Evolutionary conservation across 1,140 invertebrate genomes (phyloP).

Genomic region (Drosophila kikkawai): DNA sequence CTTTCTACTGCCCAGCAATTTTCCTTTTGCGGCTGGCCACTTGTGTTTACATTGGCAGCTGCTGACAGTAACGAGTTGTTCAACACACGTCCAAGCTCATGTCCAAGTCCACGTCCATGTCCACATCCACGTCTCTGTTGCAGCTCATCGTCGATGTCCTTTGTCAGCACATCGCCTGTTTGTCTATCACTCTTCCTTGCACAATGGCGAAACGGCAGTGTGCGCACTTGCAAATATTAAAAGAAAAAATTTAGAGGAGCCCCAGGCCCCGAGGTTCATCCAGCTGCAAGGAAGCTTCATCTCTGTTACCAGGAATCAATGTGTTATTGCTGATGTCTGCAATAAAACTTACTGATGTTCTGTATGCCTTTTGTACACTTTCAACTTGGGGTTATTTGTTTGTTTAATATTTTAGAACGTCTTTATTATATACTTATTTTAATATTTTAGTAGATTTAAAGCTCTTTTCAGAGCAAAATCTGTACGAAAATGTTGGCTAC

Average conservation of each 20-base stretch:
- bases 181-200: slow-evolving; percentile 69
- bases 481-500: background rate
- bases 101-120: slow-evolving; percentile 21
- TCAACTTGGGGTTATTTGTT: background rate
- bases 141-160: slow-evolving; percentile 67
- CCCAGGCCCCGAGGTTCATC: slow-evolving; percentile 11
- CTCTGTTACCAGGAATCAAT: slow-evolving; percentile 59
- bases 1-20: slow-evolving; percentile 60
- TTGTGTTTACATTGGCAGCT: slow-evolving; percentile 82
- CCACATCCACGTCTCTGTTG: slow-evolving; percentile 37
- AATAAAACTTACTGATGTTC: slow-evolving; percentile 34
- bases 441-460: background rate
- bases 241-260: slow-evolving; percentile 41
- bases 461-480: background rate
- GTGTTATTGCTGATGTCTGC: slow-evolving; percentile 71
- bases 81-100: slow-evolving; percentile 66
- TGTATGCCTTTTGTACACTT: slow-evolving; percentile 3
- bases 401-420: background rate
- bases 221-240: slow-evolving; percentile 69
- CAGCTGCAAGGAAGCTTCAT: slow-evolving; percentile 19
- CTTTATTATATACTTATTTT: background rate
- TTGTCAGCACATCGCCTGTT: slow-evolving; percentile 78
- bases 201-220: slow-evolving; percentile 33
- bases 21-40: slow-evolving; percentile 73
- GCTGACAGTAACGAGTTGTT: slow-evolving; percentile 82